Percentiles rank a stretch among this genome's conserved stretches.
These are phyloP conservation scores for Mandrillus leucophaeus DNA, from an alignment of 2,113 vertebrate species.

Conservation along the genomic window DNA sequence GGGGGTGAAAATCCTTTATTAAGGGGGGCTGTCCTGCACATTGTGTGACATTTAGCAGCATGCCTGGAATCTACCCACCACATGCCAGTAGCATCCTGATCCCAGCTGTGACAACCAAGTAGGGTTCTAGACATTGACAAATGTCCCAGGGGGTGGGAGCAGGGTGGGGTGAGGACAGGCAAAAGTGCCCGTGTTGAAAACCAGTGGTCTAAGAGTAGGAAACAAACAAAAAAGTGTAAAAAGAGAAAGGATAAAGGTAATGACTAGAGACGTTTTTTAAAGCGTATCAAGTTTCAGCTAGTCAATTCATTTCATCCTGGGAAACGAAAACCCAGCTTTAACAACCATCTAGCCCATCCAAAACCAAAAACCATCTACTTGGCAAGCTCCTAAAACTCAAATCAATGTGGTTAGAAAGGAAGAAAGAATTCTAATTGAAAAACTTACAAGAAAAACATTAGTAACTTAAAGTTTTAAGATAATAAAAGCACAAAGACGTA, in stretches of 20 bases:
- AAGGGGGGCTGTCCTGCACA: neutral
- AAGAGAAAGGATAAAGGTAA: neutral
- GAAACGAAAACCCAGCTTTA: constrained; percentile 10
- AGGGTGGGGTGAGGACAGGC: neutral
- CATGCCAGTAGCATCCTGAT: too few species aligned
- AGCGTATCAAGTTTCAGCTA: neutral
- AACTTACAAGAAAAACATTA: constrained; percentile 9
- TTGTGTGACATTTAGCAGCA: neutral
- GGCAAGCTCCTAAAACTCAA: constrained; percentile 9
- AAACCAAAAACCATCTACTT: constrained; percentile 1
- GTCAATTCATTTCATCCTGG: neutral
- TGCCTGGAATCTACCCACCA: neutral
- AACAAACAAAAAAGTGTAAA: neutral
- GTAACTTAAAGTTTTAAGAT: neutral
- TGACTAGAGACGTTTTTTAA: neutral
- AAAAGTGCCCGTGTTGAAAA: neutral
- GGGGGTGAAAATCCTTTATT: neutral
- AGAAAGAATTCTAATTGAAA: constrained; percentile 16
- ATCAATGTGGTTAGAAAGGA: neutral
- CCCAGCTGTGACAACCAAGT: neutral
- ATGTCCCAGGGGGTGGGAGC: neutral
- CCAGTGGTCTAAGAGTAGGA: neutral
- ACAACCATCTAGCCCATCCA: neutral
- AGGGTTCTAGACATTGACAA: neutral
- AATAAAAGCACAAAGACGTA: neutral